Conservation (phyloP, 2,797 vertebrate genomes). For the Xerus rutilus region DNA sequence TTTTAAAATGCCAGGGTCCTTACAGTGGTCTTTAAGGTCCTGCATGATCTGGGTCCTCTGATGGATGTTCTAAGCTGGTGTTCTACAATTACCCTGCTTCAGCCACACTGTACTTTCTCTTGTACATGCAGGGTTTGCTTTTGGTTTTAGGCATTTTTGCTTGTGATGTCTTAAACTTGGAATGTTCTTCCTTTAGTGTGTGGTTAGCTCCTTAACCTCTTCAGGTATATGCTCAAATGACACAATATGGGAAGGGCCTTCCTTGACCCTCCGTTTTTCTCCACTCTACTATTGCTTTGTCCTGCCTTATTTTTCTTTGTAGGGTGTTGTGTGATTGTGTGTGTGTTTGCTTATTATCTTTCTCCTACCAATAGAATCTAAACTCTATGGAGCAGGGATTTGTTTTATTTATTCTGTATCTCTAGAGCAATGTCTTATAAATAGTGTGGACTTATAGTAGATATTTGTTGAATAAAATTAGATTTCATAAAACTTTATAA, state of each 20-base stretch:
- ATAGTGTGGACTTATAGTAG: neutral
- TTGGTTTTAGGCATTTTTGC: neutral
- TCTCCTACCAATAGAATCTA: constrained; percentile 8
- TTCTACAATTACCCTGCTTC: neutral
- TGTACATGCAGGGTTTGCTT: neutral
- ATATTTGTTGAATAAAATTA: constrained; percentile 27
- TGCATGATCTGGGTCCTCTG: neutral
- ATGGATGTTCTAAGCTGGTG: neutral
- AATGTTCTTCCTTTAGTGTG: neutral
- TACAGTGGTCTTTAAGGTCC: neutral
- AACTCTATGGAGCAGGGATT: constrained; percentile 12
- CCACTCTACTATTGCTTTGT: neutral
- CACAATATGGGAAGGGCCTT: neutral
- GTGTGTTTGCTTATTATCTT: neutral
- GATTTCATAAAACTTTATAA: constrained; percentile 20
- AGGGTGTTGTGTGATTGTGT: no score
- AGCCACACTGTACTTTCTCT: neutral
- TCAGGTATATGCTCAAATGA: neutral
- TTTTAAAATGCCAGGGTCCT: neutral
- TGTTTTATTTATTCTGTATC: constrained; percentile 18
- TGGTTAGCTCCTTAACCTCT: neutral
- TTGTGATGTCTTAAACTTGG: neutral
- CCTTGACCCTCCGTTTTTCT: neutral
- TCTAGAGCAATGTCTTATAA: neutral
- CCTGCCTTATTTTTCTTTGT: neutral